Evolutionary conservation across 2,113 vertebrate genomes (phyloP).

Genomic region (Pollachius pollachius): DNA sequence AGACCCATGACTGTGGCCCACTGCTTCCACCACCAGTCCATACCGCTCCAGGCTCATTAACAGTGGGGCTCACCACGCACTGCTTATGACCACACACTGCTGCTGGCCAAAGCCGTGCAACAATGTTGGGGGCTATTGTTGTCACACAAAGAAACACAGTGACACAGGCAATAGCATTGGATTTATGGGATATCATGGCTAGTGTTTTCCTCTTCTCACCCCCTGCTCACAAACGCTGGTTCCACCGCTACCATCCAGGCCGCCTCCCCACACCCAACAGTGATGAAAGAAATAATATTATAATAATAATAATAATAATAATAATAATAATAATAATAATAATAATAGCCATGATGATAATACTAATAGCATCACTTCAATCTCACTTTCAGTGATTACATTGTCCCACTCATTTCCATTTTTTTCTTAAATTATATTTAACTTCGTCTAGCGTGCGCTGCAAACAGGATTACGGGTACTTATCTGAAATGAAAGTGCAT

Average conservation of each 20-base stretch:
- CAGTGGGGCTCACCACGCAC: slow-evolving; percentile 29
- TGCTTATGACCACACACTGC: background rate
- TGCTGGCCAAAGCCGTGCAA: slow-evolving; percentile 40
- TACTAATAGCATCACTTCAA: slow-evolving; percentile 76
- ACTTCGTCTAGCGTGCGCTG: slow-evolving; percentile 71
- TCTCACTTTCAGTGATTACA: slow-evolving; percentile 78
- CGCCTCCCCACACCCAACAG: slow-evolving; percentile 45
- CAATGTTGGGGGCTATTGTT: slow-evolving; percentile 53
- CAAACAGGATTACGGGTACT: slow-evolving; percentile 81
- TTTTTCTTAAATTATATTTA: slow-evolving; percentile 80
- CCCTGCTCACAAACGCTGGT: slow-evolving; percentile 36
- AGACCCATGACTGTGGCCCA: slow-evolving; percentile 22
- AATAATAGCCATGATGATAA: slow-evolving; percentile 62
- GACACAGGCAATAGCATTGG: slow-evolving; percentile 35
- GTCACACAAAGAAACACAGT: slow-evolving; percentile 50
- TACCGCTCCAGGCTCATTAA: slow-evolving; percentile 67
- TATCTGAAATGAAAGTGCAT: slow-evolving; percentile 82
- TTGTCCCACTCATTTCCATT: slow-evolving; percentile 73
- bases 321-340: slow-evolving; percentile 63
- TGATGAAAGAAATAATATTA: slow-evolving; percentile 69
- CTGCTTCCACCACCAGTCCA: slow-evolving; percentile 40
- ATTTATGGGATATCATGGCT: background rate
- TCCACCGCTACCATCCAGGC: slow-evolving; percentile 15
- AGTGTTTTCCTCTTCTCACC: slow-evolving; percentile 48
- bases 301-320: slow-evolving; percentile 72